Conservation (phyloP, 2,797 vertebrate genomes). For the Spinus pinus region DNA sequence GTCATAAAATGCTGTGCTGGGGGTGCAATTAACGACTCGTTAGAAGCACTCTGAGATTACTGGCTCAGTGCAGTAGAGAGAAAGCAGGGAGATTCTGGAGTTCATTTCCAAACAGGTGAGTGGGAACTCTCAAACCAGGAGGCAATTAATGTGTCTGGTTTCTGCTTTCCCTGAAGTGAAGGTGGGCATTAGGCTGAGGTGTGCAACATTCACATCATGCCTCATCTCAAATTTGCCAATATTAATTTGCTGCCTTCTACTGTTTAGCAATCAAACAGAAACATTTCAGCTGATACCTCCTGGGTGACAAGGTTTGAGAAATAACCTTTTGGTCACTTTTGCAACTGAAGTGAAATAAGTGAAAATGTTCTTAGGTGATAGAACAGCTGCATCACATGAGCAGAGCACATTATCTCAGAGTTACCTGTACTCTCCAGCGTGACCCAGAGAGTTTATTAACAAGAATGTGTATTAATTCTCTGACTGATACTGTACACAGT, state of each 20-base stretch:
- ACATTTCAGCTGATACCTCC: neutral
- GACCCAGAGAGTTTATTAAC: neutral
- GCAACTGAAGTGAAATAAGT: neutral
- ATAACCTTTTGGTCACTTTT: neutral
- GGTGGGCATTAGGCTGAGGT: conserved; percentile 5
- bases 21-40: neutral
- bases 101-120: neutral
- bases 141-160: neutral
- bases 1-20: neutral
- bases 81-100: neutral
- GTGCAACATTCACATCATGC: neutral
- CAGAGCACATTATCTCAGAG: neutral
- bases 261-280: conserved; percentile 47
- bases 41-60: neutral
- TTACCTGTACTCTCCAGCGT: neutral
- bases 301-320: conserved; percentile 22
- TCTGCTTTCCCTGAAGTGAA: conserved; percentile 32
- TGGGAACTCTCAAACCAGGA: neutral
- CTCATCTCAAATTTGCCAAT: conserved; percentile 19
- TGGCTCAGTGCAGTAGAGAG: neutral
- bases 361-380: neutral
- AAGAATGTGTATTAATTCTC: neutral
- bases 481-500: neutral
- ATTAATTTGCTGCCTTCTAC: neutral
- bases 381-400: neutral